Base-by-base conservation (phyloP, 1,140 invertebrate species). In the Leptonema lineaticorne region DNA sequence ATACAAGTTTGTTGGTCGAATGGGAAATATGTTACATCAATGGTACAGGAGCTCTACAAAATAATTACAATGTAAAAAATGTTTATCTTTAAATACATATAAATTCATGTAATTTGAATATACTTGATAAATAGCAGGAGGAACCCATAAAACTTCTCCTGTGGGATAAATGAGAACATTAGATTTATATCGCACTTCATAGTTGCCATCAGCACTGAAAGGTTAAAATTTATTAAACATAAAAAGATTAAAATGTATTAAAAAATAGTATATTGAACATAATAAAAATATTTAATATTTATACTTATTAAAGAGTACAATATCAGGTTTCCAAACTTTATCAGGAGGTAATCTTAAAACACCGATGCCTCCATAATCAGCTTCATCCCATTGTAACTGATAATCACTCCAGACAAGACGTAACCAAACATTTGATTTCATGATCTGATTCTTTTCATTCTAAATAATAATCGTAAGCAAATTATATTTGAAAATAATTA, bases 301-400 rank as follows among this genome's bases (percentile, higher is more conserved):
- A 88, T 86, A 98, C 96, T 99, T 99, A 86, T 99, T 99, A 81
- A 99, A 99, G 37, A 99, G 86, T 29, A 99, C 97, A 75, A 99
- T 98, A 81, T 99, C 98, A 3, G 98, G 97, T 79, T 97, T 97
- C 97, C 97, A 99, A 63, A 99, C 96, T 88, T 98, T 98, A 80
- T 99, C 96, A 20, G 96, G 96, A 22, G 95, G 94, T 70, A 99
- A 87, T 71, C 97, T 88, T 33, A 99, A 87, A 20, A 97, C 94
- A 27, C 90, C 90, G 70, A 99, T 99, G 48, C 96, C 95, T 56
- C 97, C 96, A 77, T 99, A 99, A 80, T 99, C 94, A 59, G 94
- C 92, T 76, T 98, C 94, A 76, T 98, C 94, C 98, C 97, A 99
- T 78, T 90, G 89, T 74, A 99, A 82, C 81, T 99, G 97, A 82